Evolutionary conservation across 2,888 invertebrate genomes (phyloP), one percentile per base, ranked within the genome.

Genomic region (Fabriciana adippe): DNA sequence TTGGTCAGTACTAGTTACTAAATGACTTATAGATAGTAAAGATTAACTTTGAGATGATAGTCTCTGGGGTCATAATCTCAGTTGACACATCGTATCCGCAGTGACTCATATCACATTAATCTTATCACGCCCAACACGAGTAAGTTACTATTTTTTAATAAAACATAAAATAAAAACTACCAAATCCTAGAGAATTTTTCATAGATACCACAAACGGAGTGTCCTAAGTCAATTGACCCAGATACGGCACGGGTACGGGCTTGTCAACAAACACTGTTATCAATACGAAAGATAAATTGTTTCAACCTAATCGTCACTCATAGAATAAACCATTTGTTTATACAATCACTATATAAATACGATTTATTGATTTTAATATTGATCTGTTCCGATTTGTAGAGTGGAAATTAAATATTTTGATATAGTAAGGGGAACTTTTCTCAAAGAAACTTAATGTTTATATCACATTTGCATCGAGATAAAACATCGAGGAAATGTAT

Each of bases 241-340:
- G 72, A 74, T 80, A 72, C n/a, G 55, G 59, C 70, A 68, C 68
- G 68, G 67, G 66, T 70, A 70, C 71, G 75, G 79, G 77, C 76
- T 67, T 75, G 79, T 78, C 76, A 67, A 71, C 78, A 75, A 75
- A 80, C 77, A 78, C 68, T 76, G 74, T 78, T 79, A 81, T 81
- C 80, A 73, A 75, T 75, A 65, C 66, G 66, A 74, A 76, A 79
- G 79, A 81, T 79, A 81, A 79, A 75, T 76, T 69, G 73, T 77
- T 77, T 68, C 71, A 70, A 68, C 68, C 66, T 73, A 72, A 73
- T 76, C 75, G 64, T 56, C 65, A 62, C 63, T 60, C 50, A 47
- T 50, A 69, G 54, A 69, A 57, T 55, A 61, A 63, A 47, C 47
- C 51, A 64, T 72, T 71, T 67, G 59, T 64, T 51, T 59, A 68